Percentiles rank a stretch among this genome's conserved stretches.
Evolutionary conservation across 2,888 invertebrate genomes (phyloP).

Genomic region (Pristionchus japonicus): DNA sequence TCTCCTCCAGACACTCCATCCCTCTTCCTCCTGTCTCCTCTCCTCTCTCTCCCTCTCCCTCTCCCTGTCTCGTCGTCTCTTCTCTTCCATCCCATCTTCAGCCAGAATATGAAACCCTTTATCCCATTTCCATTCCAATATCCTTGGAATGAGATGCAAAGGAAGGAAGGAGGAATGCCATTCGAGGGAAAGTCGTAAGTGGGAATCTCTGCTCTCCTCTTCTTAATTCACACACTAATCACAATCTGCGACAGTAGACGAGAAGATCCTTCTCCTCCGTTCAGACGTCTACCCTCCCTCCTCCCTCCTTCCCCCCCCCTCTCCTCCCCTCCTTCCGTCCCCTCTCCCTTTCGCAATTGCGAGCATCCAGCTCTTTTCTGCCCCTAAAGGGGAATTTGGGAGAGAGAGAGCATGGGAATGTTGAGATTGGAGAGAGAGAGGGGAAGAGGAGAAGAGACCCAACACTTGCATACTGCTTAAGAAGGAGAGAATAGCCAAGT

Average conservation of each 20-base stretch:
- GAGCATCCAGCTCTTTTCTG: conserved; percentile 21
- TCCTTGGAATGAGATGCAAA: not conserved
- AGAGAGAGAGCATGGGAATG: too few relatives aligned
- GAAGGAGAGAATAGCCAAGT: conserved; percentile 18
- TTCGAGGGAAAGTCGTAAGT: not conserved
- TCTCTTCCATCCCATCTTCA: not conserved
- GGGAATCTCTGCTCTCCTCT: not conserved
- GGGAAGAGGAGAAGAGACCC: not conserved
- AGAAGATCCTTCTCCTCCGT: not conserved
- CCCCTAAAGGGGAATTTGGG: not conserved
- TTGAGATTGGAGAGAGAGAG: too few relatives aligned
- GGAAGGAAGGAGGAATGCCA: not conserved
- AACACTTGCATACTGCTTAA: conserved; percentile 25
- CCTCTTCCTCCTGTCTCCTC: not conserved
- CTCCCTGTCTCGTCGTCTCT: too few relatives aligned
- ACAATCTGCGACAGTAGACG: not conserved
- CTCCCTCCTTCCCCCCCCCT: conserved; percentile 3
- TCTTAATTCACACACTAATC: not conserved
- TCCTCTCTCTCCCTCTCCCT: not conserved
- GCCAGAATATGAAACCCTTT: conserved; percentile 13
- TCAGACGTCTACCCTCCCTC: not conserved
- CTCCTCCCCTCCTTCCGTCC: conserved; percentile 17
- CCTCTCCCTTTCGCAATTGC: not conserved
- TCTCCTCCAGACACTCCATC: not conserved
- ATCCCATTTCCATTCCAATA: conserved; percentile 6